Evolutionary conservation across 1,140 invertebrate species (phyloP).

Genomic region (Bemisia tabaci): DNA sequence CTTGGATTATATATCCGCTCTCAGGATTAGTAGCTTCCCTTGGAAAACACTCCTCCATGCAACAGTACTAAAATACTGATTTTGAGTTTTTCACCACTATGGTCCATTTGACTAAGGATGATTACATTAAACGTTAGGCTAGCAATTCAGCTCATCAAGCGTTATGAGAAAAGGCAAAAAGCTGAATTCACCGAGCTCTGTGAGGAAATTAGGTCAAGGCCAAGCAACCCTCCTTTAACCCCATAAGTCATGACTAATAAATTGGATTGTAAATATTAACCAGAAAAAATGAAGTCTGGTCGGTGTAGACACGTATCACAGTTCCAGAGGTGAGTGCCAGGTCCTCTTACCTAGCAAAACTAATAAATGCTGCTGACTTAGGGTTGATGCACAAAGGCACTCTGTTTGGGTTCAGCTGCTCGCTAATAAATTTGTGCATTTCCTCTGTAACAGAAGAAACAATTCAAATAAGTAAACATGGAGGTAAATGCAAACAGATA

Average conservation of each 20-base stretch:
- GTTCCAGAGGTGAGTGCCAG: background rate
- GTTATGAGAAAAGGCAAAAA: no score
- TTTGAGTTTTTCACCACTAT: no score
- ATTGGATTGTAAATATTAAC: background rate
- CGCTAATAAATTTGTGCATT: constrained; percentile 95
- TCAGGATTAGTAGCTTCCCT: no score
- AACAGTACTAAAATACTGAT: no score
- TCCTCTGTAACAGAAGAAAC: constrained; percentile 60
- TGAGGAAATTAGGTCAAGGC: background rate
- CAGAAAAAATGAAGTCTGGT: background rate
- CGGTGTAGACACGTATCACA: background rate
- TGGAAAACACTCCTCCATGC: no score
- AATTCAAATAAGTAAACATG: background rate
- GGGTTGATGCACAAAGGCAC: constrained; percentile 98
- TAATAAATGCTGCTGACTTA: constrained; percentile 96
- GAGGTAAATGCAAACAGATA: background rate
- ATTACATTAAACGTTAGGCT: no score
- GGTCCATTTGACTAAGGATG: no score
- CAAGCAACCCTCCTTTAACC: background rate
- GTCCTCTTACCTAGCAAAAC: constrained; percentile 88
- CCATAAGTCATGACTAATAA: background rate
- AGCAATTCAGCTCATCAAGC: no score
- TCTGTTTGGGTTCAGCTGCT: constrained; percentile 77
- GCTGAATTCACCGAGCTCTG: no score
- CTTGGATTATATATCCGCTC: no score